Evolutionary conservation across 2,113 vertebrate genomes (phyloP).

Genomic region (Glaucidium brasilianum): DNA sequence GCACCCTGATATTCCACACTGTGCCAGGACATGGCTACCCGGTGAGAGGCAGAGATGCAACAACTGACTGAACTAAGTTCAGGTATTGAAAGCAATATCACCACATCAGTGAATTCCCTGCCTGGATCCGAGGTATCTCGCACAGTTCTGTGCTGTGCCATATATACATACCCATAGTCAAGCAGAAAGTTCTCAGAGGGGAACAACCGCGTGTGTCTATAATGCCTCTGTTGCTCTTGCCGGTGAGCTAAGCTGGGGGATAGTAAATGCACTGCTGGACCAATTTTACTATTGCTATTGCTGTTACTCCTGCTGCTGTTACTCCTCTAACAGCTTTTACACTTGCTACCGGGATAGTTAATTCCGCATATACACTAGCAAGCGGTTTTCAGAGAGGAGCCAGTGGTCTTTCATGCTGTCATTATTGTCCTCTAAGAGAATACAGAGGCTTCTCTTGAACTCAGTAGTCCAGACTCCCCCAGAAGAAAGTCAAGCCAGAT

Average conservation of each 20-base stretch:
- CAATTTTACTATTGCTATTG: not conserved
- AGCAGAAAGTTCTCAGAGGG: not conserved
- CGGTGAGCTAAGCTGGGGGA: not conserved
- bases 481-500: not conserved
- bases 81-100: not conserved
- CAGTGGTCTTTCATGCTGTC: not conserved
- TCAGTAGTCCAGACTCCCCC: not conserved
- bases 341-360: not conserved
- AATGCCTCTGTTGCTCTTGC: not conserved
- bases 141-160: not conserved
- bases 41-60: not conserved
- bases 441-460: not conserved
- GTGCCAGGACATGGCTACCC: not conserved
- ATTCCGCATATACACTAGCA: not conserved
- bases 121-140: not conserved
- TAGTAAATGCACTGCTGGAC: too few relatives aligned
- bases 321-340: not conserved
- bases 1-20: not conserved
- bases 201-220: not conserved
- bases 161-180: not conserved
- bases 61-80: not conserved
- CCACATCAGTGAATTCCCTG: not conserved
- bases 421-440: not conserved
- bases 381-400: not conserved
- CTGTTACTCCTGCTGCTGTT: not conserved